Conservation (phyloP, 2,888 invertebrate genomes). For the Diarsia mendica region DNA sequence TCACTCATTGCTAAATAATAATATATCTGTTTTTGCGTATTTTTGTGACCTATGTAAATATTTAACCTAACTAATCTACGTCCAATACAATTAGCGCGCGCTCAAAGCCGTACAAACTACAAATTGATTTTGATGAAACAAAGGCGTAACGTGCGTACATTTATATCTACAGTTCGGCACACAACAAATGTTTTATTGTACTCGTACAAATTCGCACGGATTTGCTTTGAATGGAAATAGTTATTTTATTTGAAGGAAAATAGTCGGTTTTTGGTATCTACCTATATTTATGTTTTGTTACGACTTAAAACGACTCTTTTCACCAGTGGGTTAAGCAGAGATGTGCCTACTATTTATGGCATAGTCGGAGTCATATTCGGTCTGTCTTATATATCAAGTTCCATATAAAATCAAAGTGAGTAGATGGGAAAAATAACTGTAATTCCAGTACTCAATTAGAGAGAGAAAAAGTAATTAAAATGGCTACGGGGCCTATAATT, state of each 20-base stretch:
- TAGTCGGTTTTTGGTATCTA: neutral
- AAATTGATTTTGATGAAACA: slow-evolving; percentile 41
- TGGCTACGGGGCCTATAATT: too few species aligned
- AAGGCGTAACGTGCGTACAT: slow-evolving; percentile 7
- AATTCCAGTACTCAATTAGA: too few species aligned
- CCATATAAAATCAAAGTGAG: too few species aligned
- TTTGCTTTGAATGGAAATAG: slow-evolving; percentile 14
- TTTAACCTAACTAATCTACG: neutral
- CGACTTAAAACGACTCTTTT: too few species aligned
- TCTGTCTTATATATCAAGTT: too few species aligned
- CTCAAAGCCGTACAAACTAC: slow-evolving; percentile 20
- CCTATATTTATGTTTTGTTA: too few species aligned
- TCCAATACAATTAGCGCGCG: slow-evolving; percentile 5
- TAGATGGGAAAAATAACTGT: too few species aligned
- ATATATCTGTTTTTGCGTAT: neutral
- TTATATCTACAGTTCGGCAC: neutral
- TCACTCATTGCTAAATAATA: too few species aligned
- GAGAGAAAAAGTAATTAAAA: too few species aligned
- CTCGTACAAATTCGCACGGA: slow-evolving; percentile 7
- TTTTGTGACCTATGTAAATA: neutral
- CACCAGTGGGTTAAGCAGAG: too few species aligned
- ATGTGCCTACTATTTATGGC: too few species aligned
- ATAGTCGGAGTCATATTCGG: too few species aligned
- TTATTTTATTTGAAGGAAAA: neutral
- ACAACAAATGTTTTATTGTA: slow-evolving; percentile 12